phyloP scores from a whole-genome alignment of 2,888 invertebrate genomes.

The Carcina quercana region DNA sequence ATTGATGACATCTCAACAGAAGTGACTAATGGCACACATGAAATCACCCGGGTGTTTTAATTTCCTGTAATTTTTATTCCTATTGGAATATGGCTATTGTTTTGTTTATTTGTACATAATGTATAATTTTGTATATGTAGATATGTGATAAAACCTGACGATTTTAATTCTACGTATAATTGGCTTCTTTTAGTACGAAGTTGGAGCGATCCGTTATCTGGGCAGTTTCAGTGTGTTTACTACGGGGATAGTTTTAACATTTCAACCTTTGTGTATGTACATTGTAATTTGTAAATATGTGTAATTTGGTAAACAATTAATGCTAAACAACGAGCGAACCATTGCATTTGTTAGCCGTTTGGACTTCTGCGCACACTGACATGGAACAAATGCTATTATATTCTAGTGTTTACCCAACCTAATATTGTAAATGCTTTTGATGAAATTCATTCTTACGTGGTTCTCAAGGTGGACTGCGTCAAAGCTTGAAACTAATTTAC shows the following conservation, averaged over 20 bases:
- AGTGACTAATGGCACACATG: no score
- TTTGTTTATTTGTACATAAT: conserved; percentile 54
- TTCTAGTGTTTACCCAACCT: no score
- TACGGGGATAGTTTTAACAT: conserved; percentile 47
- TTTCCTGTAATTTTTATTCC: conserved; percentile 23
- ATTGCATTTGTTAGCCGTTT: conserved; percentile 49
- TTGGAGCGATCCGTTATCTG: conserved; percentile 8
- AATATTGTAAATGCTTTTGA: no score
- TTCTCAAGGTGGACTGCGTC: no score
- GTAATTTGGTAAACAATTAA: conserved; percentile 58
- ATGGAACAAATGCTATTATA: no score
- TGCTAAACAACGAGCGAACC: conserved; percentile 62
- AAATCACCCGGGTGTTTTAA: background rate
- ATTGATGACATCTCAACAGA: conserved; percentile 53
- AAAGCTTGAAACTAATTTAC: no score
- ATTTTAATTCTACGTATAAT: conserved; percentile 3
- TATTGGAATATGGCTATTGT: conserved; percentile 26
- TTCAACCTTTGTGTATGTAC: conserved; percentile 57
- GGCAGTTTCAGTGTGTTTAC: conserved; percentile 34
- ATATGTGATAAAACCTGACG: conserved; percentile 14
- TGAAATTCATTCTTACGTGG: no score
- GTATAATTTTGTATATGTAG: conserved; percentile 41
- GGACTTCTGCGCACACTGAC: conserved; percentile 65
- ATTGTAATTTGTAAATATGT: conserved; percentile 67
- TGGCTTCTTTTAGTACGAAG: conserved; percentile 1